Evolutionary conservation across 1,140 invertebrate species (phyloP).

Genomic region (Anastrepha obliqua): DNA sequence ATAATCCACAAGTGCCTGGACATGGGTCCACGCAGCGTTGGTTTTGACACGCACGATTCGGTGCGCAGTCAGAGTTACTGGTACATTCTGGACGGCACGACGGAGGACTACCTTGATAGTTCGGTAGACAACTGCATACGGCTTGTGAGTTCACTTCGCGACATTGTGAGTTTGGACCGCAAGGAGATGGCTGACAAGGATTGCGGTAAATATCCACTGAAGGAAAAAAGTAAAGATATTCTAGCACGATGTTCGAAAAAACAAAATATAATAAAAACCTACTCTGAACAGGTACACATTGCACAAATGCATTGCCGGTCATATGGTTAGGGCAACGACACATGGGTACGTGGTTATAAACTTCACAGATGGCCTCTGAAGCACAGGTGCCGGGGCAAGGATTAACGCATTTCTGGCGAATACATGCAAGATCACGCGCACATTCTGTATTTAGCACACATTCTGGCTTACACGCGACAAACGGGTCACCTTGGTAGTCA

Average conservation of each 20-base stretch:
- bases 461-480: conserved; percentile 84
- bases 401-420: conserved; percentile 83
- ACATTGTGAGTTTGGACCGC: conserved; percentile 81
- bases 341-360: conserved; percentile 85
- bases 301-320: conserved; percentile 85
- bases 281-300: conserved; percentile 75
- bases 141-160: conserved; percentile 77
- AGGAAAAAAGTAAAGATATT: conserved; percentile 79
- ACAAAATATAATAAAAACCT: conserved; percentile 62
- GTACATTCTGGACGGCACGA: conserved; percentile 81
- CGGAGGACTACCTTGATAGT: conserved; percentile 80
- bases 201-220: conserved; percentile 67
- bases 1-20: conserved; percentile 80
- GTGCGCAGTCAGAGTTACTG: conserved; percentile 80
- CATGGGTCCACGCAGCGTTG: conserved; percentile 83
- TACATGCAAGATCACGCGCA: conserved; percentile 82
- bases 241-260: conserved; percentile 74
- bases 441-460: conserved; percentile 90
- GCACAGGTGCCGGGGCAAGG: conserved; percentile 87
- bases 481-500: conserved; percentile 81
- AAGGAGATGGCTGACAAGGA: conserved; percentile 85
- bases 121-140: conserved; percentile 80
- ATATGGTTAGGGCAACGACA: conserved; percentile 83
- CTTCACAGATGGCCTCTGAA: conserved; percentile 82
- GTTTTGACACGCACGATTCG: conserved; percentile 81